Evolutionary conservation across 2,113 vertebrate genomes (phyloP).

Genomic region (Danionella cerebrum): DNA sequence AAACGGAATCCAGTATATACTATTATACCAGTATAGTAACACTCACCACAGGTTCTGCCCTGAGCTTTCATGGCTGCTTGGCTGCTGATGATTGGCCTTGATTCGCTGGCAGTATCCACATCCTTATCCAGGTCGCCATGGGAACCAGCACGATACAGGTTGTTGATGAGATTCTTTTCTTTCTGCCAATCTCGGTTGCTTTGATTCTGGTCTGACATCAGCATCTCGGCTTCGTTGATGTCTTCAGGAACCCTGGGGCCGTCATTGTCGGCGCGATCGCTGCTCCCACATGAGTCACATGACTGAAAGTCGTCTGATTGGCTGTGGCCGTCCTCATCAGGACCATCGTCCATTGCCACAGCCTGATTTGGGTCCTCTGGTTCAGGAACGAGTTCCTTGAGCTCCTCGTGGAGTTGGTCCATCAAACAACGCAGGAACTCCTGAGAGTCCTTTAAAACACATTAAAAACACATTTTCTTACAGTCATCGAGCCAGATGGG

Average conservation of each 20-base stretch:
- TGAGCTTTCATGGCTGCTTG: constrained; percentile 89
- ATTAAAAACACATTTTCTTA: neutral
- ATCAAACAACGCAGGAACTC: constrained; percentile 96
- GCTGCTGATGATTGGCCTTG: constrained; percentile 71
- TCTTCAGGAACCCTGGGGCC: constrained; percentile 61
- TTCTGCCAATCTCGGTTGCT: constrained; percentile 80
- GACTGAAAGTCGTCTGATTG: constrained; percentile 89
- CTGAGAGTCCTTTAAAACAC: constrained; percentile 86
- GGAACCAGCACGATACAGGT: constrained; percentile 70
- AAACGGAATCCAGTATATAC: no score
- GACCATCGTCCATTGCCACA: constrained; percentile 60
- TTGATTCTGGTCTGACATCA: constrained; percentile 78
- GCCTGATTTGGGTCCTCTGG: constrained; percentile 66
- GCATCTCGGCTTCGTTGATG: constrained; percentile 80
- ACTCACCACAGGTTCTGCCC: constrained; percentile 74
- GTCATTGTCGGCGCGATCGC: constrained; percentile 78
- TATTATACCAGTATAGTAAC: no score
- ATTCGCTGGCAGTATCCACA: constrained; percentile 66
- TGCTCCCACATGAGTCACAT: constrained; percentile 80
- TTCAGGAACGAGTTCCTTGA: constrained; percentile 81
- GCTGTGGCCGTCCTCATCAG: constrained; percentile 76
- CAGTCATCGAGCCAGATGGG: neutral
- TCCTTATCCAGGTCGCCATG: constrained; percentile 83
- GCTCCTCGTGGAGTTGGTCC: constrained; percentile 96
- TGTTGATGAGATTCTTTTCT: constrained; percentile 80